phyloP scores from a whole-genome alignment of 1,140 invertebrate genomes.

The Lordiphosa stackelbergi region DNA sequence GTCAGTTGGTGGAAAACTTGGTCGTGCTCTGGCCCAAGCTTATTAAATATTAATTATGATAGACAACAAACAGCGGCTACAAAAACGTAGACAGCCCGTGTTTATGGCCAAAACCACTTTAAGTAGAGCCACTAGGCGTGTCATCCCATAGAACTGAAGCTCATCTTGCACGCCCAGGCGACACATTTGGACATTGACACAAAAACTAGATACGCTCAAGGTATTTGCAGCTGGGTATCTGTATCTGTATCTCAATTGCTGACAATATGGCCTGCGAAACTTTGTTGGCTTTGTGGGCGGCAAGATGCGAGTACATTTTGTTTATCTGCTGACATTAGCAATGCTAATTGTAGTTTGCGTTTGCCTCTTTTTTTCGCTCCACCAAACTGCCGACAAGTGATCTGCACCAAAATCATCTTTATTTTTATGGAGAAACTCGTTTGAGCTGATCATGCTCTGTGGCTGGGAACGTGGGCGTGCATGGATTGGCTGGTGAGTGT shows the following conservation, averaged over 20 bases:
- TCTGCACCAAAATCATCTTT: constrained; percentile 63
- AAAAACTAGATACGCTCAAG: constrained; percentile 43
- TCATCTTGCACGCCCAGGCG: constrained; percentile 1
- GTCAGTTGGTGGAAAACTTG: constrained; percentile 10
- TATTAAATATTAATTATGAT: constrained; percentile 74
- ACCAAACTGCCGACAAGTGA: constrained; percentile 53
- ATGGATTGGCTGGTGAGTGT: constrained; percentile 50
- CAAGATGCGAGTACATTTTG: constrained; percentile 29
- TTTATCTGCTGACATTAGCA: constrained; percentile 52
- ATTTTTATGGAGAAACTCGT: constrained; percentile 65
- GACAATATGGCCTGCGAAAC: too few species aligned
- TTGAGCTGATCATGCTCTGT: constrained; percentile 36
- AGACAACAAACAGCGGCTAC: constrained; percentile 24
- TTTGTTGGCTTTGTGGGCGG: constrained; percentile 11
- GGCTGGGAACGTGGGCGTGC: constrained; percentile 61
- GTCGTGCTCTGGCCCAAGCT: constrained; percentile 31
- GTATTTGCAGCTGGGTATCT: constrained; percentile 1
- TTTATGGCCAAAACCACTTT: constrained; percentile 66
- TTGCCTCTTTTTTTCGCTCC: not conserved
- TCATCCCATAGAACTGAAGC: constrained; percentile 31
- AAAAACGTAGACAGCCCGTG: constrained; percentile 37
- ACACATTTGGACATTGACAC: constrained; percentile 42
- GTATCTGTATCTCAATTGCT: constrained; percentile 22
- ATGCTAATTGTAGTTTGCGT: constrained; percentile 52
- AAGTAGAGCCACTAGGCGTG: constrained; percentile 60